Evolutionary conservation across 2,797 vertebrate species (phyloP).

Genomic region (Epinephelus malabaricus): DNA sequence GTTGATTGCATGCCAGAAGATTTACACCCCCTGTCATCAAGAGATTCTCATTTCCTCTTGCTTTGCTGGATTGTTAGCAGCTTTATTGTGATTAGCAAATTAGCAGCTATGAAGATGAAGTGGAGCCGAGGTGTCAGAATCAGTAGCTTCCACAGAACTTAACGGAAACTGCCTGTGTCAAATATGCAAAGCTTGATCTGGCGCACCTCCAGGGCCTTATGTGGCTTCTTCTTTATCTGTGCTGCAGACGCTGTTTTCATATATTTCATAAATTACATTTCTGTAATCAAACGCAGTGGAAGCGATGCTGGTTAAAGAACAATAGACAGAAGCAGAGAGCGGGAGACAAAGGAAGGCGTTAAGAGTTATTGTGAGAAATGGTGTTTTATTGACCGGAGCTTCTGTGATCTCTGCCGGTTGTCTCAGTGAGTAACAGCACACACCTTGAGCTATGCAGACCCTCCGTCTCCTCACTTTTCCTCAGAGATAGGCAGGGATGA

Average conservation of each 20-base stretch:
- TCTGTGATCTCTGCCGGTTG: constrained; percentile 36
- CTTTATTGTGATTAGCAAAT: constrained; percentile 73
- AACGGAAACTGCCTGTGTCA: constrained; percentile 46
- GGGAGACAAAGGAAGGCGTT: constrained; percentile 7
- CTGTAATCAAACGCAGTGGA: neutral
- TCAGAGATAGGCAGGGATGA: constrained; percentile 50
- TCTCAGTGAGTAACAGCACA: constrained; percentile 39
- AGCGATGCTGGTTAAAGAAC: constrained; percentile 1
- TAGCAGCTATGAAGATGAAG: constrained; percentile 62
- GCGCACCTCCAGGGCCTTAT: constrained; percentile 27
- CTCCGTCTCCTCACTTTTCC: constrained; percentile 24
- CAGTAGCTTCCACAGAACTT: constrained; percentile 48
- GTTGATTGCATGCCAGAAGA: constrained; percentile 57
- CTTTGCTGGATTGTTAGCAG: constrained; percentile 54
- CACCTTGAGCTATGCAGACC: constrained; percentile 50
- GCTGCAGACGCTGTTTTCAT: constrained; percentile 13
- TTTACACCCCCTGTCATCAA: constrained; percentile 53
- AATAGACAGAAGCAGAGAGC: constrained; percentile 3
- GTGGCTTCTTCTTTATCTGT: constrained; percentile 19
- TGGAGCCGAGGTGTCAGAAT: constrained; percentile 58
- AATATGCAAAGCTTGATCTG: constrained; percentile 52
- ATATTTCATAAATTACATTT: constrained; percentile 28
- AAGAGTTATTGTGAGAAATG: neutral
- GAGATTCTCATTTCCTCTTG: constrained; percentile 51
- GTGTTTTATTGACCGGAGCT: constrained; percentile 33